phyloP scores from a whole-genome alignment of 1,140 invertebrate species.

The Conopomorpha cramerella region DNA sequence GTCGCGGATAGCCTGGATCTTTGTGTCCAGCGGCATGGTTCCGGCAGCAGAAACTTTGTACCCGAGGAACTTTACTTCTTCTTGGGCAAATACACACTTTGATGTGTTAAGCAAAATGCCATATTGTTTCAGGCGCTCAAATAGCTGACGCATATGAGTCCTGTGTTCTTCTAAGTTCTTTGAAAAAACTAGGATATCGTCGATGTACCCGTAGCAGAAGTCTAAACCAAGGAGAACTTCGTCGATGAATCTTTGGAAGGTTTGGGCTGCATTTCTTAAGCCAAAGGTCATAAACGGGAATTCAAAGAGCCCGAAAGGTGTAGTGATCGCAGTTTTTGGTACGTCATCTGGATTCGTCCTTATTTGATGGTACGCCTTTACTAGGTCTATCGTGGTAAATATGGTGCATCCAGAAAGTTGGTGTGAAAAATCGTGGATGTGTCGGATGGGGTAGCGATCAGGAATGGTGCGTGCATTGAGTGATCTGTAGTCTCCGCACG shows the following conservation, averaged over 20 bases:
- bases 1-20: slow-evolving; percentile 5
- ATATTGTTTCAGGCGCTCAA: slow-evolving; percentile 2
- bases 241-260: slow-evolving; percentile 53
- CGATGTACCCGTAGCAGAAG: slow-evolving; percentile 46
- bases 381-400: slow-evolving; percentile 38
- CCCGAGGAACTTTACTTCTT: slow-evolving; percentile 27
- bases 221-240: slow-evolving; percentile 27
- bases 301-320: too few species aligned
- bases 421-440: slow-evolving; percentile 29
- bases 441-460: slow-evolving; percentile 24
- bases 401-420: too few species aligned
- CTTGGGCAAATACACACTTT: slow-evolving; percentile 24
- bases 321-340: too few species aligned
- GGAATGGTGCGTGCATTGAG: slow-evolving; percentile 30
- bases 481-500: slow-evolving; percentile 37
- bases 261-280: too few species aligned
- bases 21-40: background rate
- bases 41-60: slow-evolving; percentile 6
- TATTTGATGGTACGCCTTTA: slow-evolving; percentile 49
- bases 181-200: slow-evolving; percentile 58
- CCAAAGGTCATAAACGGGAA: too few species aligned
- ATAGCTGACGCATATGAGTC: slow-evolving; percentile 9
- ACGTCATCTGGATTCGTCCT: slow-evolving; percentile 19
- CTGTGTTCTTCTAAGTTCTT: slow-evolving; percentile 17
- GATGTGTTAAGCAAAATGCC: slow-evolving; percentile 3